Conservation (phyloP, 2,888 invertebrate genomes). For the Caenorhabditis angaria region DNA sequence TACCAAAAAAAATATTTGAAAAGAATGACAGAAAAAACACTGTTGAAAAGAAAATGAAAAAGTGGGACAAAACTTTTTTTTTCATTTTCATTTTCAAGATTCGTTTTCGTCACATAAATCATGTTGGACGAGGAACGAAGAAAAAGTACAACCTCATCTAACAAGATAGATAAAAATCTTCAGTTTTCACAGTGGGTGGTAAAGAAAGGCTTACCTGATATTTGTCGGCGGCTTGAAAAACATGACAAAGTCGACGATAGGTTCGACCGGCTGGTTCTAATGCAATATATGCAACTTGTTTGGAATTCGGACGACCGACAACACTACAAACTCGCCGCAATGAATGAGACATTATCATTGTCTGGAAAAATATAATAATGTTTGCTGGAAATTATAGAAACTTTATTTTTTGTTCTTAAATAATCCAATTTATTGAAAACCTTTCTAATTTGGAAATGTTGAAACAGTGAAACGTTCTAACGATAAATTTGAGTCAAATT, state of each 20-base stretch:
- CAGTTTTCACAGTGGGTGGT: not conserved
- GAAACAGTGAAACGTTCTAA: too few species aligned
- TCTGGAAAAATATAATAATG: constrained; percentile 40
- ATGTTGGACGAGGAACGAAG: not conserved
- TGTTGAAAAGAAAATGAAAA: not conserved
- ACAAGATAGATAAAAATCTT: not conserved
- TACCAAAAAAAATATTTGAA: not conserved
- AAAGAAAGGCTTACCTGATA: constrained; percentile 26
- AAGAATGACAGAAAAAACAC: not conserved
- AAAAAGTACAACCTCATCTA: not conserved
- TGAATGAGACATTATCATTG: constrained; percentile 50
- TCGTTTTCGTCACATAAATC: not conserved
- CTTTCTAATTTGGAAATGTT: too few species aligned
- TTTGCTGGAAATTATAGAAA: too few species aligned
- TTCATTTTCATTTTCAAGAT: too few species aligned
- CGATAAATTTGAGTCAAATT: too few species aligned
- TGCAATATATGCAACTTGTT: constrained; percentile 53
- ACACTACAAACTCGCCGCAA: constrained; percentile 47
- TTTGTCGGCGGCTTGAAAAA: constrained; percentile 37
- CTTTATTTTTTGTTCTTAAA: not conserved
- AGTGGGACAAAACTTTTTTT: too few species aligned
- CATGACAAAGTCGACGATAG: constrained; percentile 52
- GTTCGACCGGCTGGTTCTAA: constrained; percentile 50
- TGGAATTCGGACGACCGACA: constrained; percentile 35
- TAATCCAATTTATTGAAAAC: not conserved